A percentile compares a stretch with the other conserved stretches of the same genome.
Conservation (phyloP, 2,113 vertebrate species). For the Melanocharis versteri region DNA sequence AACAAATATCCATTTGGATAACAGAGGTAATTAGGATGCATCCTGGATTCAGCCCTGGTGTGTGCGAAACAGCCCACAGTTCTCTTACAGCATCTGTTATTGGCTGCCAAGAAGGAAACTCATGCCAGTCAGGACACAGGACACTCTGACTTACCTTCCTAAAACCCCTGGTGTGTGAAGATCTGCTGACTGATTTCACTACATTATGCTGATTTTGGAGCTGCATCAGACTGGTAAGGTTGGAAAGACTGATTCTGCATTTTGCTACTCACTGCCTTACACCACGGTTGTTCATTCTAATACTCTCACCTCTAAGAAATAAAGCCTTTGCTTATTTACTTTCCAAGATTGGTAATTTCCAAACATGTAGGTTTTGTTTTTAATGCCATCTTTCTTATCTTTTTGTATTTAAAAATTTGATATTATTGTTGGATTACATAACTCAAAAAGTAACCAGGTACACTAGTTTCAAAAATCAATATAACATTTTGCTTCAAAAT, state of each 20-base stretch:
- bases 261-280: not conserved
- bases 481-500: not conserved
- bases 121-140: not conserved
- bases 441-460: not conserved
- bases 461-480: not conserved
- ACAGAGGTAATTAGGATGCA: not conserved
- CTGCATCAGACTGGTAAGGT: not conserved
- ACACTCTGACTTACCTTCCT: not conserved
- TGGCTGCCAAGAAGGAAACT: not conserved
- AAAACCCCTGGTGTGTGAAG: not conserved
- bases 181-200: not conserved
- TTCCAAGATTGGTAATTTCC: not conserved
- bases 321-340: not conserved
- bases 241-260: not conserved
- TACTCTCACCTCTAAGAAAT: not conserved
- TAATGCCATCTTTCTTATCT: not conserved
- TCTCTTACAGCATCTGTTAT: not conserved
- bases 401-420: not conserved
- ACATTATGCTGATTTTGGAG: not conserved
- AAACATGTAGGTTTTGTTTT: not conserved
- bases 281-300: rapidly evolving
- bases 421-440: not conserved
- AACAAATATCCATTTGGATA: not conserved
- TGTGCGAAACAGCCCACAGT: not conserved
- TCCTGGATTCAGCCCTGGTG: not conserved